Percentiles rank a stretch among this genome's conserved stretches.
Evolutionary conservation across 2,888 invertebrate genomes (phyloP).

Genomic region (Tachystola acroxantha): DNA sequence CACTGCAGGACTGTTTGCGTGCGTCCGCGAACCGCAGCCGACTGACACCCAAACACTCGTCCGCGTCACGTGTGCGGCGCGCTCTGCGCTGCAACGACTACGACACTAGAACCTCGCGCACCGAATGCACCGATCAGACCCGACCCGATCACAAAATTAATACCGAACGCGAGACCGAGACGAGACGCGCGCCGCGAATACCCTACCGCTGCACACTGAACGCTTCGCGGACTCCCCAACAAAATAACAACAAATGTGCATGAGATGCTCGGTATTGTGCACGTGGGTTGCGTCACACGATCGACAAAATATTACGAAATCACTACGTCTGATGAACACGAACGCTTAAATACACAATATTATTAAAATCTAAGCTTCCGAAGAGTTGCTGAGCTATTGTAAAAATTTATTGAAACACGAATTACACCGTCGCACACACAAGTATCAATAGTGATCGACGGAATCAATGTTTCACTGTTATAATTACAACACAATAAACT

Average conservation of each 20-base stretch:
- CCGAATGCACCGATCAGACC: slow-evolving; percentile 44
- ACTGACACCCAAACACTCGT: slow-evolving; percentile 70
- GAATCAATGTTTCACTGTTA: slow-evolving; percentile 42
- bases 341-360: slow-evolving; percentile 42
- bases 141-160: slow-evolving; percentile 45
- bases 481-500: slow-evolving; percentile 51
- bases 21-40: slow-evolving; percentile 56
- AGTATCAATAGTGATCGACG: slow-evolving; percentile 47
- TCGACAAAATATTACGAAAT: slow-evolving; percentile 45
- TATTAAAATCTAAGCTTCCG: slow-evolving; percentile 48
- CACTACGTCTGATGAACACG: slow-evolving; percentile 32
- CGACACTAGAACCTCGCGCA: slow-evolving; percentile 48
- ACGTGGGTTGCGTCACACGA: slow-evolving; percentile 75
- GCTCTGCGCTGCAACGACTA: slow-evolving; percentile 43
- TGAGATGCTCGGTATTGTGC: slow-evolving; percentile 73
- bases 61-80: slow-evolving; percentile 59
- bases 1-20: slow-evolving; percentile 63
- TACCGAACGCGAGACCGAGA: slow-evolving; percentile 46
- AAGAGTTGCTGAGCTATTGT: slow-evolving; percentile 53
- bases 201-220: slow-evolving; percentile 57
- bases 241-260: slow-evolving; percentile 86
- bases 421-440: slow-evolving; percentile 58
- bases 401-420: slow-evolving; percentile 61
- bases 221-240: slow-evolving; percentile 80
- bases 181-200: slow-evolving; percentile 59